Conservation (phyloP, 1,140 invertebrate genomes). For the Thereuonema tuberculata region DNA sequence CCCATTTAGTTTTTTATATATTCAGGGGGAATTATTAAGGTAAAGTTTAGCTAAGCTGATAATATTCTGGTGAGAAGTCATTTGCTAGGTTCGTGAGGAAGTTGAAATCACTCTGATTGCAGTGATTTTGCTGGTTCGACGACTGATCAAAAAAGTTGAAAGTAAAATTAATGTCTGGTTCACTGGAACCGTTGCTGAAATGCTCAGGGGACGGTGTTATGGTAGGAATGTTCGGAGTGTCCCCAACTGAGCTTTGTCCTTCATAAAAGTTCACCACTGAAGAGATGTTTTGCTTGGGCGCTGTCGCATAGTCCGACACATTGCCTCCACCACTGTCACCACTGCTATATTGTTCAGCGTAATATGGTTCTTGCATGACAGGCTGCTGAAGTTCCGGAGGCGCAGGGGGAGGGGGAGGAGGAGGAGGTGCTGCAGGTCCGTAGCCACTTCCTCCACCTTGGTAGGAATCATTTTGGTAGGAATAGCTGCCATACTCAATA, state of each 20-base stretch:
- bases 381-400: slow-evolving; percentile 44
- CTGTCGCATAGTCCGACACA: slow-evolving; percentile 12
- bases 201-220: slow-evolving; percentile 15
- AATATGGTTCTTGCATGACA: slow-evolving; percentile 23
- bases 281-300: slow-evolving; percentile 9
- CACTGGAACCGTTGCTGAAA: slow-evolving; percentile 5
- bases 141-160: slow-evolving; percentile 24
- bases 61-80: slow-evolving; percentile 81
- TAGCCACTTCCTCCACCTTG: slow-evolving; percentile 35
- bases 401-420: slow-evolving; percentile 40
- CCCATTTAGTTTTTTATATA: no score
- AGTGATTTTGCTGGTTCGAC: slow-evolving; percentile 63
- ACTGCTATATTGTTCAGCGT: not conserved
- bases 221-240: slow-evolving; percentile 19
- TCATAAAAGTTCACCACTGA: slow-evolving; percentile 8
- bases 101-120: slow-evolving; percentile 63
- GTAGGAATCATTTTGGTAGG: not conserved
- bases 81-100: slow-evolving; percentile 78
- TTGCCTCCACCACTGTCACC: slow-evolving; percentile 17
- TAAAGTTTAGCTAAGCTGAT: slow-evolving; percentile 57
- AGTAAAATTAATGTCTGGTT: slow-evolving; percentile 22
- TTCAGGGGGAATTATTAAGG: no score
- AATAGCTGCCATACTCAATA: not conserved
- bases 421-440: slow-evolving; percentile 51
- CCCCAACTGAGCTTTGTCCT: slow-evolving; percentile 29